These are phyloP conservation scores for Plebejus argus DNA, from an alignment of 2,888 invertebrate species.

Conservation along the genomic window DNA sequence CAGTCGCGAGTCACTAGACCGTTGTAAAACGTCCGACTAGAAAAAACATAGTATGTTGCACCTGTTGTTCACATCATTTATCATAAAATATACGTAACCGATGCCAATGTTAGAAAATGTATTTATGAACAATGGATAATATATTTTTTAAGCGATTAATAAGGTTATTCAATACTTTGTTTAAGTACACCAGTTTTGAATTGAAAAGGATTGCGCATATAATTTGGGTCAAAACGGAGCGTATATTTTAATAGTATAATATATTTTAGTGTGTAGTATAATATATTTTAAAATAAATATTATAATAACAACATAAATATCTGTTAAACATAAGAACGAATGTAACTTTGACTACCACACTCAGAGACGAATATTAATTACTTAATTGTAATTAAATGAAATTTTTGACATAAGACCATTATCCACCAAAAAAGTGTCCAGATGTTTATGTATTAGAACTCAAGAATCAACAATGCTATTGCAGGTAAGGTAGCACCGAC, in stretches of 20 bases:
- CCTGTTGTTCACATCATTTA: slow-evolving; percentile 32
- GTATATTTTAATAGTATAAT: too few relatives aligned
- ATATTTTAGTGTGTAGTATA: too few relatives aligned
- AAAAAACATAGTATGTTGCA: slow-evolving; percentile 34
- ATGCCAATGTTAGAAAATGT: slow-evolving; percentile 22
- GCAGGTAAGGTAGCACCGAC: neutral
- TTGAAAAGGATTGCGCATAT: too few relatives aligned
- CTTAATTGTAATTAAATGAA: too few relatives aligned
- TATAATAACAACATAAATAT: too few relatives aligned
- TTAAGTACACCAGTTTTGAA: too few relatives aligned
- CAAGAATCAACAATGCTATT: neutral
- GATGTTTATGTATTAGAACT: neutral
- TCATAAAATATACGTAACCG: slow-evolving; percentile 33
- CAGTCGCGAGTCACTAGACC: neutral
- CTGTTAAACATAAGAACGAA: too few relatives aligned
- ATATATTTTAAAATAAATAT: too few relatives aligned
- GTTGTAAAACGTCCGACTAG: slow-evolving; percentile 5
- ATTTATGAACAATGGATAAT: neutral
- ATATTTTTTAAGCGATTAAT: neutral
- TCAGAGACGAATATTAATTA: too few relatives aligned
- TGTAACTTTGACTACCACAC: too few relatives aligned
- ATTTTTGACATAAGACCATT: too few relatives aligned
- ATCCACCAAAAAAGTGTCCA: neutral
- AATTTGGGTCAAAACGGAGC: too few relatives aligned
- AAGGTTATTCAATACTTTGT: neutral